Evolutionary conservation across 2,797 vertebrate genomes (phyloP).

Genomic region (Triplophysa bombifrons): DNA sequence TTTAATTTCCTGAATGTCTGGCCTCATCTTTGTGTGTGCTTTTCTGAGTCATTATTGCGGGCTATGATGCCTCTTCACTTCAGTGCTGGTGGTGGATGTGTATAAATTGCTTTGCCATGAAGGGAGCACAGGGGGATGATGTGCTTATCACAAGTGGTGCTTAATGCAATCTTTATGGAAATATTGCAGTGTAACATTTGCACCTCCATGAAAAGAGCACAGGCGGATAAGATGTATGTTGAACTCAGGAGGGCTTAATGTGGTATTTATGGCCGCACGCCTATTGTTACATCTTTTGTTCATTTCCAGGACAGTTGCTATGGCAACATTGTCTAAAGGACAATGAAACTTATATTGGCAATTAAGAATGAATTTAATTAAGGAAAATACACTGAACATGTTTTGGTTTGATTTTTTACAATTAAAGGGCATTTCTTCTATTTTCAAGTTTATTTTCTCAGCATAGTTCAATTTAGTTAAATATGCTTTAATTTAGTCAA

Average conservation of each 20-base stretch:
- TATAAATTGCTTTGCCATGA: background rate
- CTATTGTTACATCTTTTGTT: background rate
- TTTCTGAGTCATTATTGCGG: background rate
- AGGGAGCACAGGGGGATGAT: background rate
- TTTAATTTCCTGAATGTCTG: background rate
- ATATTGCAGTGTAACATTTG: background rate
- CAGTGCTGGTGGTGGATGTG: slow-evolving; percentile 6
- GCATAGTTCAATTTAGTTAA: too few relatives aligned
- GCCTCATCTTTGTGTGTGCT: background rate
- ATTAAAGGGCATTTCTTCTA: too few relatives aligned
- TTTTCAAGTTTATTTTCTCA: too few relatives aligned
- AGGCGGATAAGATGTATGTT: background rate
- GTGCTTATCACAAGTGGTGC: background rate
- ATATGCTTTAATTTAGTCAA: background rate
- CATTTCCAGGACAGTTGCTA: background rate
- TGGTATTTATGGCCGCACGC: background rate
- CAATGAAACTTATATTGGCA: background rate
- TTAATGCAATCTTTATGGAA: slow-evolving; percentile 12
- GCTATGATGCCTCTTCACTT: background rate
- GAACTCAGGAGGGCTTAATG: background rate
- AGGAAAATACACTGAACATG: background rate
- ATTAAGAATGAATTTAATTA: background rate
- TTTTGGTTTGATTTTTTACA: background rate
- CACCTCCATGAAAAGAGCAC: background rate
- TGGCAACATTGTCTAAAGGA: background rate